Conservation (phyloP, 2,797 vertebrate genomes). For the Podarcis lilfordi region DNA sequence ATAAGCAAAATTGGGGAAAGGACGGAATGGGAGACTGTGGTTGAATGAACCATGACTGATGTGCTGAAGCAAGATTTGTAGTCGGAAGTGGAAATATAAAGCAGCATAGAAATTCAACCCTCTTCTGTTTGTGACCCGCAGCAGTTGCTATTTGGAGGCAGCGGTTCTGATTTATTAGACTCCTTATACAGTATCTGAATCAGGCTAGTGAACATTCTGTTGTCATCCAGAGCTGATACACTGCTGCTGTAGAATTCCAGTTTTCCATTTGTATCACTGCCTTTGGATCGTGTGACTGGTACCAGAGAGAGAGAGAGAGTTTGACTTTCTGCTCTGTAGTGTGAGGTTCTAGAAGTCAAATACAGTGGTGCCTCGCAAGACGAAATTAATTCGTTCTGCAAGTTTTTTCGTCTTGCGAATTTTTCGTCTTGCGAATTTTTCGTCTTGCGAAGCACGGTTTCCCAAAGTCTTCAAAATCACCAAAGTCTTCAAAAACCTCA, state of each 20-base stretch:
- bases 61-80: background rate
- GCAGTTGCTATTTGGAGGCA: background rate
- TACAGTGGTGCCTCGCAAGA: background rate
- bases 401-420: too few species aligned
- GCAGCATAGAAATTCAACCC: background rate
- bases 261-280: background rate
- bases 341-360: background rate
- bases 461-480: too few species aligned
- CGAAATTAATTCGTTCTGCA: too few species aligned
- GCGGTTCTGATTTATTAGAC: too few species aligned
- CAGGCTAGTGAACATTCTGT: background rate
- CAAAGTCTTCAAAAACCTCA: too few species aligned
- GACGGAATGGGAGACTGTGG: background rate
- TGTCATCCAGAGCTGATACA: background rate
- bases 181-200: background rate
- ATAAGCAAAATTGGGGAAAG: background rate
- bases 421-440: too few species aligned
- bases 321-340: background rate
- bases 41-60: background rate
- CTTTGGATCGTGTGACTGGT: background rate
- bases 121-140: background rate
- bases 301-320: too few species aligned
- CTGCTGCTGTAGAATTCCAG: background rate
- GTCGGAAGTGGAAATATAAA: background rate
- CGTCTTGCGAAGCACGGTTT: too few species aligned